Evolutionary conservation across 2,888 invertebrate species (phyloP).

Genomic region (Ernsta delagoae): DNA sequence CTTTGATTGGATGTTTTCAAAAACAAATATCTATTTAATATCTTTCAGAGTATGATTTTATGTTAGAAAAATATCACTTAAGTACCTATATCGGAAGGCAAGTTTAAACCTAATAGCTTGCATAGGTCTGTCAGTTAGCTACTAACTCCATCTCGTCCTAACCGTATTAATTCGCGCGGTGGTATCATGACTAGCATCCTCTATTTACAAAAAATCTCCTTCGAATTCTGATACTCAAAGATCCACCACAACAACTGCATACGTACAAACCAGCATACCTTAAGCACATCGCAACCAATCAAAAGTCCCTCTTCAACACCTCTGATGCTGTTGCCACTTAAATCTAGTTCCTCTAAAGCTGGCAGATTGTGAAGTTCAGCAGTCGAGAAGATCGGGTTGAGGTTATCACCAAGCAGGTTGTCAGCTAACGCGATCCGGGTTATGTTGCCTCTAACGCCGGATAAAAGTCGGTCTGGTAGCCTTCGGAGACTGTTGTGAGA

Average conservation of each 20-base stretch:
- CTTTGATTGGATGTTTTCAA: too few species aligned
- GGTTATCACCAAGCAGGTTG: conserved; percentile 94
- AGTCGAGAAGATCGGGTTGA: conserved; percentile 96
- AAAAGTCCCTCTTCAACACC: conserved; percentile 94
- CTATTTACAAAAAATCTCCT: too few species aligned
- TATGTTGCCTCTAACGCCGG: conserved; percentile 87
- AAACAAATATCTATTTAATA: too few species aligned
- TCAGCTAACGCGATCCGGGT: conserved; percentile 89
- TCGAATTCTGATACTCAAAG: too few species aligned
- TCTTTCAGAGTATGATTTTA: too few species aligned
- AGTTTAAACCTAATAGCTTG: too few species aligned
- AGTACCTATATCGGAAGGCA: too few species aligned
- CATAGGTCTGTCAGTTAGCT: too few species aligned
- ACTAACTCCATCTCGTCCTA: too few species aligned
- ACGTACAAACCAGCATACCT: conserved; percentile 74
- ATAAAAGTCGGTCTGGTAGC: conserved; percentile 90
- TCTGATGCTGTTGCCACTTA: conserved; percentile 92
- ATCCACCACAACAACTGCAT: background rate
- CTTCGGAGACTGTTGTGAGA: conserved; percentile 92
- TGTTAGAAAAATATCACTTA: too few species aligned
- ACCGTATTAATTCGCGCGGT: too few species aligned
- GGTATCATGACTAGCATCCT: too few species aligned
- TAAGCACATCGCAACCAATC: conserved; percentile 91
- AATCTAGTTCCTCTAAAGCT: conserved; percentile 89
- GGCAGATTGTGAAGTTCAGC: conserved; percentile 92